Evolutionary conservation across 1,140 invertebrate genomes (phyloP).

Genomic region (Spodoptera frugiperda): DNA sequence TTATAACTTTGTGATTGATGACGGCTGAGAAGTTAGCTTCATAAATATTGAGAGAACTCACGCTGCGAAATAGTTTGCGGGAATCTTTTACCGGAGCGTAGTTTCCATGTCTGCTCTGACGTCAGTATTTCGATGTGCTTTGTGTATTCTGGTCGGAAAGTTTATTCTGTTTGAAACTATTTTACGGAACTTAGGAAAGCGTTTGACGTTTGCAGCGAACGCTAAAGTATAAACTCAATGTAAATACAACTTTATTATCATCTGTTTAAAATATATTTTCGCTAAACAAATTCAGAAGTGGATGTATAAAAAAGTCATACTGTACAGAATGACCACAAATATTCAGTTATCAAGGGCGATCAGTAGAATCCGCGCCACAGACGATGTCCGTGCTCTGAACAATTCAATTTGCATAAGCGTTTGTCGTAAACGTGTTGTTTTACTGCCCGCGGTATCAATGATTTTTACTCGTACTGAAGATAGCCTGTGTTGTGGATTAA

Average conservation of each 20-base stretch:
- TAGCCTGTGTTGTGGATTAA: no score
- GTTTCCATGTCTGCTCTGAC: constrained; percentile 15
- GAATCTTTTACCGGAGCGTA: constrained; percentile 48
- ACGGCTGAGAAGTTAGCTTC: constrained; percentile 80
- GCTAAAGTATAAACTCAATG: neutral
- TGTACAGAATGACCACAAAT: constrained; percentile 65
- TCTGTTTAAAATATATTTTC: neutral
- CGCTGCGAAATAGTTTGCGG: constrained; percentile 72
- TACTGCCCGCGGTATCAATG: neutral
- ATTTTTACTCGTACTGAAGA: neutral
- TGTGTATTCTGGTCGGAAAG: constrained; percentile 20
- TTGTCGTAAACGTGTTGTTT: constrained; percentile 61
- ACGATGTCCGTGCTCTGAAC: constrained; percentile 58
- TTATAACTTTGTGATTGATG: constrained; percentile 86
- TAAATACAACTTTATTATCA: neutral
- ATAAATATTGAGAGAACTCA: constrained; percentile 83
- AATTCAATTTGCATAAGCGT: constrained; percentile 72
- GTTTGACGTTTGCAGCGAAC: neutral
- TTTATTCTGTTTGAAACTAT: constrained; percentile 4
- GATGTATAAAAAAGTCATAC: constrained; percentile 54
- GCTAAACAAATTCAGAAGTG: neutral
- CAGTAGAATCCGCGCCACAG: constrained; percentile 58
- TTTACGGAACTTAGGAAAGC: neutral
- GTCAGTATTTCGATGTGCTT: constrained; percentile 25
- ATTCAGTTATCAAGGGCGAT: constrained; percentile 68